Percentiles rank a stretch among this genome's conserved stretches.
Evolutionary conservation across 1,140 invertebrate genomes (phyloP).

Genomic region (Drosophila jambulina): DNA sequence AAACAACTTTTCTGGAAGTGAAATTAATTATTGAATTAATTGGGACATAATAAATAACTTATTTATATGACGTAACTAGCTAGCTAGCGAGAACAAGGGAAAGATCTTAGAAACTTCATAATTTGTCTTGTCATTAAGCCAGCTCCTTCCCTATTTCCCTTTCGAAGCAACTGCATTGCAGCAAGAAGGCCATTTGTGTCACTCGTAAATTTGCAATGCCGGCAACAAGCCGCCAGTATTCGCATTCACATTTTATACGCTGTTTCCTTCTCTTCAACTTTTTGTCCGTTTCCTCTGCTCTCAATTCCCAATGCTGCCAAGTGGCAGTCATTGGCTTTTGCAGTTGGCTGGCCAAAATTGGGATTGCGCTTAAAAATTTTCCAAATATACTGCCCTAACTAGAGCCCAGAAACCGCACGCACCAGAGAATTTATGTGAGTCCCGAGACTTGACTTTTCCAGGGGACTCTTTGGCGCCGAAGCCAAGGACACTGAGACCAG

Average conservation of each 20-base stretch:
- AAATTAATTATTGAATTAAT: background rate
- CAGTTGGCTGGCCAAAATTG: slow-evolving; percentile 58
- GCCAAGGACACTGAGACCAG: slow-evolving; percentile 39
- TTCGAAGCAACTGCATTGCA: slow-evolving; percentile 57
- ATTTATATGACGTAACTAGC: background rate
- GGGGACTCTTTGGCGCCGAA: slow-evolving; percentile 57
- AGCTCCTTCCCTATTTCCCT: slow-evolving; percentile 8
- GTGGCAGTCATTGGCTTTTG: slow-evolving; percentile 74
- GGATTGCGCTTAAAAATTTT: slow-evolving; percentile 71
- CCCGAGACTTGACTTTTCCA: slow-evolving; percentile 54
- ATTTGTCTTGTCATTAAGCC: slow-evolving; percentile 77
- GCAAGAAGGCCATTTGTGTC: slow-evolving; percentile 69
- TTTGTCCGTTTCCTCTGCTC: slow-evolving; percentile 23
- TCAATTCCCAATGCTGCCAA: slow-evolving; percentile 70
- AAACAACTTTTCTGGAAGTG: background rate
- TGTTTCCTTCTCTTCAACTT: slow-evolving; percentile 35
- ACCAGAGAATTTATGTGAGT: slow-evolving; percentile 69
- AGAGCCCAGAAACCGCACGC: slow-evolving; percentile 52
- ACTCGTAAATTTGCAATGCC: slow-evolving; percentile 77
- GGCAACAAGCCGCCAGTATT: slow-evolving; percentile 71
- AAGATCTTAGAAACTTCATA: slow-evolving; percentile 75
- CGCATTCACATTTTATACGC: slow-evolving; percentile 53
- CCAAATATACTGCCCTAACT: slow-evolving; percentile 62
- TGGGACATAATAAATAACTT: background rate
- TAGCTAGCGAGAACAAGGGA: slow-evolving; percentile 49